Percentiles rank a stretch among this genome's conserved stretches.
Conservation (phyloP, 2,888 invertebrate genomes). For the Limenitis camilla region DNA sequence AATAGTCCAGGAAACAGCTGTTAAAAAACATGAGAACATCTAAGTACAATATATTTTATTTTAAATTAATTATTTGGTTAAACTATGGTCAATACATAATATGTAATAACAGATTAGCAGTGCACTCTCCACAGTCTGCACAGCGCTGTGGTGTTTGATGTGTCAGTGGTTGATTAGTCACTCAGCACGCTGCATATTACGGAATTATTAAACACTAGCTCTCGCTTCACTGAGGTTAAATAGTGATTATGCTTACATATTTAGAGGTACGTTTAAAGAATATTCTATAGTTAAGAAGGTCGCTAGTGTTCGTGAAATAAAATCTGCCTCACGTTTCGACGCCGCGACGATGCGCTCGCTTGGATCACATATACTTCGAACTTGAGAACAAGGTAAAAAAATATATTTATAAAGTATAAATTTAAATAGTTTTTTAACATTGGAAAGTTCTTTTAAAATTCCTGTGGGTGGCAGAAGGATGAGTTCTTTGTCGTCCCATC, state of each 20-base stretch:
- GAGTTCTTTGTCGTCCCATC: too few species aligned
- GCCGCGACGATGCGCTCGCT: not conserved
- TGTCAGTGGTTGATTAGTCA: not conserved
- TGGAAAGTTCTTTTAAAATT: too few species aligned
- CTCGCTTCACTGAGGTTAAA: not conserved
- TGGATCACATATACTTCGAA: not conserved
- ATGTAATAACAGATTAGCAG: not conserved
- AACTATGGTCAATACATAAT: too few species aligned
- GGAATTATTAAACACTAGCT: not conserved
- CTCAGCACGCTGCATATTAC: not conserved
- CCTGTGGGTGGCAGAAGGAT: too few species aligned
- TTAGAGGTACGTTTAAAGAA: not conserved
- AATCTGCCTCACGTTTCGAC: constrained; percentile 23
- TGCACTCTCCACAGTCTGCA: not conserved
- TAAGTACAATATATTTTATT: too few species aligned
- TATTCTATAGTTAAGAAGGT: not conserved
- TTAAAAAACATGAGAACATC: too few species aligned
- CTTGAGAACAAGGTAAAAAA: too few species aligned
- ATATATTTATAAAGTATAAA: too few species aligned
- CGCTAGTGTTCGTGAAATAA: constrained; percentile 12
- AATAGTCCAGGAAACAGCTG: too few species aligned
- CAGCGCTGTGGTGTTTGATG: not conserved
- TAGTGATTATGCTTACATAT: not conserved
- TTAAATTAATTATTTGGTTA: too few species aligned
- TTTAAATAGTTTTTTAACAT: too few species aligned